Conservation (phyloP, 2,888 invertebrate species). For the Ennomos erosarius region DNA sequence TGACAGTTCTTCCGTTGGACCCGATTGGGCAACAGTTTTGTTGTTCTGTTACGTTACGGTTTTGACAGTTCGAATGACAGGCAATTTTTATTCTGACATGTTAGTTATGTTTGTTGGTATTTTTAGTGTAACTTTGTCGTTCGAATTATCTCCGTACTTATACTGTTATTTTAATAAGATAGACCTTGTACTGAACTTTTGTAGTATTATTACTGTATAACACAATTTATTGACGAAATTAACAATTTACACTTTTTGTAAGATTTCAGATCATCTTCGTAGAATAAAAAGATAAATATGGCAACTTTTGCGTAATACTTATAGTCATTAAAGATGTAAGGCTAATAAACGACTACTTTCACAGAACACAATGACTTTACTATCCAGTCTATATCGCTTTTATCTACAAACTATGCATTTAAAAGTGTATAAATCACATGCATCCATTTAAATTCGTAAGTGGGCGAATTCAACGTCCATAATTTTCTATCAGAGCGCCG, state of each 20-base stretch:
- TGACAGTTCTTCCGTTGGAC: constrained; percentile 38
- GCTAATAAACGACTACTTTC: constrained; percentile 24
- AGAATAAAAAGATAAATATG: not conserved
- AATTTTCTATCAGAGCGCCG: constrained; percentile 44
- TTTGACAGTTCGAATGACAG: constrained; percentile 43
- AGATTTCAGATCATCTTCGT: no score
- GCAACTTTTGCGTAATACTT: not conserved
- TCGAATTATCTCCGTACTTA: no score
- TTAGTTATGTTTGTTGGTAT: constrained; percentile 22
- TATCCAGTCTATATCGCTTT: constrained; percentile 14
- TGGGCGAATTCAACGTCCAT: constrained; percentile 39
- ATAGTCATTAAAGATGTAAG: constrained; percentile 20
- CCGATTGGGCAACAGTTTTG: constrained; percentile 37
- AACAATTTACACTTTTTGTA: no score
- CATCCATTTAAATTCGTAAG: constrained; percentile 31
- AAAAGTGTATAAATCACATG: constrained; percentile 38
- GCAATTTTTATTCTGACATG: constrained; percentile 41
- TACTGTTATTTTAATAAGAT: no score
- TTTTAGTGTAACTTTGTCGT: constrained; percentile 2
- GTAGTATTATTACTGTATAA: no score
- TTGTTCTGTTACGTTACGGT: constrained; percentile 27
- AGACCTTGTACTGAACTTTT: no score
- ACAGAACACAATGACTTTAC: constrained; percentile 22
- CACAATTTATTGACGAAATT: no score
- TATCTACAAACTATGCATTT: constrained; percentile 34